Conservation (phyloP, 2,113 vertebrate species). For the Rynchops niger region DNA sequence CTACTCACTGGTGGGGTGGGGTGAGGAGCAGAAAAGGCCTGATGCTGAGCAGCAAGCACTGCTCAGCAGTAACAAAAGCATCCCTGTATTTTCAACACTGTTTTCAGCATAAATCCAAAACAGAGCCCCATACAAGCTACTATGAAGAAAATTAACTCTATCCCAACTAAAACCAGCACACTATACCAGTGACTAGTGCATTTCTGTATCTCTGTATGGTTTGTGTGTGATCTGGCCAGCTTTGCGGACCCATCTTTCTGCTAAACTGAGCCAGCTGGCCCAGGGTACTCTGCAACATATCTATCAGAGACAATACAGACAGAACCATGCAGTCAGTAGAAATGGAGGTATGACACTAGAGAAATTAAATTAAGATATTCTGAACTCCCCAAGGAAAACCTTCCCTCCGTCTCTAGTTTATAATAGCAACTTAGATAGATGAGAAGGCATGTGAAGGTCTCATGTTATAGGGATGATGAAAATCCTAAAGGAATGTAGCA, state of each 20-base stretch:
- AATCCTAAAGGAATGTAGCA: background rate
- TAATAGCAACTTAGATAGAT: background rate
- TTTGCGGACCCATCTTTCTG: background rate
- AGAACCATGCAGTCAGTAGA: background rate
- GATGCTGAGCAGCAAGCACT: background rate
- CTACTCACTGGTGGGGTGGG: accelerated
- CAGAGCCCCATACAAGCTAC: background rate
- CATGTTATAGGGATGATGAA: background rate
- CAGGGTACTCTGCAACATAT: background rate
- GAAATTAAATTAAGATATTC: background rate
- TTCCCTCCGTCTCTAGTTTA: background rate
- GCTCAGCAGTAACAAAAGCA: background rate
- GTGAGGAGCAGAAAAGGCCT: background rate
- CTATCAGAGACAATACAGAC: background rate
- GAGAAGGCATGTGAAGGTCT: background rate
- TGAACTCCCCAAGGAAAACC: background rate
- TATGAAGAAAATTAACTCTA: background rate
- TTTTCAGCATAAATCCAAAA: background rate
- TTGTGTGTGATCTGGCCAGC: background rate
- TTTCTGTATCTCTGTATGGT: background rate
- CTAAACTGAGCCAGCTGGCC: background rate
- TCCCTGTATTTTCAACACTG: background rate
- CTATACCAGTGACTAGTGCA: accelerated
- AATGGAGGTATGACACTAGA: background rate
- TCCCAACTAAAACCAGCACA: background rate